phyloP scores from a whole-genome alignment of 2,113 vertebrate species.

The Furnarius figulus region DNA sequence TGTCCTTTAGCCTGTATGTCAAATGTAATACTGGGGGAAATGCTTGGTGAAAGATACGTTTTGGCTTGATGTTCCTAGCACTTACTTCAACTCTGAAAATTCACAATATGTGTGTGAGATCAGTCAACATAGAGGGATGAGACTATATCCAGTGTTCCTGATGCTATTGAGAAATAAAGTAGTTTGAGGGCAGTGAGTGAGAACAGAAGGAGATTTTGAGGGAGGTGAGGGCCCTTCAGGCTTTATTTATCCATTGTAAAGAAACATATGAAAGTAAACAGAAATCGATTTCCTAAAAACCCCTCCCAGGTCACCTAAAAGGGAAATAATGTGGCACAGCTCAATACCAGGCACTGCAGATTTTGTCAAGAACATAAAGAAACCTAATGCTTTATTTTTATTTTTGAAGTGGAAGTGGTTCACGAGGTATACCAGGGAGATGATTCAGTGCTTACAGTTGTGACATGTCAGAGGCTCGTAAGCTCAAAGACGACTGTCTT shows the following conservation, averaged over 20 bases:
- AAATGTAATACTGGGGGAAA: background rate
- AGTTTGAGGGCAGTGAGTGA: background rate
- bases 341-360: background rate
- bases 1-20: too few relatives aligned
- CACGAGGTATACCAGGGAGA: conserved; percentile 42
- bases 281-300: conserved; percentile 2
- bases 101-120: background rate
- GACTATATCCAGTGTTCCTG: background rate
- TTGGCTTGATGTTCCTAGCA: background rate
- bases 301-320: conserved; percentile 27
- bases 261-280: conserved; percentile 35
- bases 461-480: conserved; percentile 55
- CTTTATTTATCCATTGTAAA: conserved; percentile 33
- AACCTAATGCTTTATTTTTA: conserved; percentile 21
- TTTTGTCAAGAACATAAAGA: conserved; percentile 32
- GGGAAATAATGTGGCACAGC: conserved; percentile 2
- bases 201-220: conserved; percentile 24
- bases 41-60: background rate
- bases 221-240: background rate
- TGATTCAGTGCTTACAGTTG: conserved; percentile 52
- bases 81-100: background rate
- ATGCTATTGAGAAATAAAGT: background rate
- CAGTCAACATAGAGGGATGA: background rate
- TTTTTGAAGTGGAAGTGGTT: conserved; percentile 62
- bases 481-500: conserved; percentile 59